Evolutionary conservation across 1,140 invertebrate genomes (phyloP), one percentile per base, ranked within the genome.

Genomic region (Cyrtorhinus lividipennis): DNA sequence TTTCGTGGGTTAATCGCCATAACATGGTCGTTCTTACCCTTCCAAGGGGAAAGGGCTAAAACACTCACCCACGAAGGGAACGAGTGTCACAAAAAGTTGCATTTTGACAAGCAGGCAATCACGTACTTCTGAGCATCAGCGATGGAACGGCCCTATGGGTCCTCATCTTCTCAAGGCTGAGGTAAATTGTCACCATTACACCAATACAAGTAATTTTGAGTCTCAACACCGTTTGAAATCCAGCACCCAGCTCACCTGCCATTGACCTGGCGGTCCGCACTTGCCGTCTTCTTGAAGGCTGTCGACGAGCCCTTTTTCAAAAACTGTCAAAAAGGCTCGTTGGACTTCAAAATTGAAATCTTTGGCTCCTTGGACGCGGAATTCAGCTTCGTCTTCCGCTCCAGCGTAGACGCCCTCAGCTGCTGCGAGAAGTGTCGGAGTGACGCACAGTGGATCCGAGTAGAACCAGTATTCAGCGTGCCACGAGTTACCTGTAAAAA

Each of bases 391-490:
- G 66, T 67, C 18, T 65, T 44, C 38, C 5, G 63, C 23, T 68
- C 58, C 8, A 30, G 65, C 65, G 27, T 79, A 81, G 68, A 72
- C 76, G 26, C 80, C 80, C 1, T 75, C 72, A 1, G 77, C 79
- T 0, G 73, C 76, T 0, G 79, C 74, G 1, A 75, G 71, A 66
- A 81, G 81, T 2, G 79, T 73, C 1, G 75, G 73, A n/a, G 69
- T 70, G 2, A 67, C 71, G 64, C 81, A 83, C 20, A 74, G 71
- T 12, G 81, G 69, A 71, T 81, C 75, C 23, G 74, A 70, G 65
- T 77, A 80, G 67, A 81, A 83, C 66, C 79, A 79, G 71, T 80
- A 80, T 59, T 77, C 79, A 8, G 76, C 80, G 2, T 75, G 72
- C 78, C 79, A 80, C 0, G 76, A 70, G 22, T 71, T 72, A 62